Evolutionary conservation across 2,113 vertebrate species (phyloP), one percentile per base, ranked within the genome.

Genomic region (Psammodynastes pulverulentus): DNA sequence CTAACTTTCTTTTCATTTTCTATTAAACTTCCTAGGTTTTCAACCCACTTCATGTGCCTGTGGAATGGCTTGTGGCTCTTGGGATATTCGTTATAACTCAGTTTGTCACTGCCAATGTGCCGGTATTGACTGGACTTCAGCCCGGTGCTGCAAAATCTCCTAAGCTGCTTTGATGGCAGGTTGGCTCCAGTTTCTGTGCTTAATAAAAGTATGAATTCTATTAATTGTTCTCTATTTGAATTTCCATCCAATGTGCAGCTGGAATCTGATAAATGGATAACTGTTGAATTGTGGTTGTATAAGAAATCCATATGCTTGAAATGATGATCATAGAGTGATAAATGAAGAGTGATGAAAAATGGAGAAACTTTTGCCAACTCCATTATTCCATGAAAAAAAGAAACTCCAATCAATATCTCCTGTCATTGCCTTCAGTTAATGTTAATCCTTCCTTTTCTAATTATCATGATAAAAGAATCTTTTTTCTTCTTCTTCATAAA

Each of bases 71-170:
- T 96, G 95, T 10, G 95, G 96, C 17, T 97, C 95, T 0, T 96
- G 96, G 96, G 93, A 96, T 3, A 93, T 95, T 34, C 90, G 92
- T 0, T 8, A 19, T 0, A 62, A 90, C 9, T 72, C 34, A 51
- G 87, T 52, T 0, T 95, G 96, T 45, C 95, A 96, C 88, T 97
- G 95, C 92, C 95, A 95, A 56, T 95, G 95, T 29, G 3, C 12
- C 0, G 8, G 8, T 39, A 94, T 93, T 10, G 94, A 96, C 89
- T 96, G 96, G 96, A 95, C 96, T 0, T 45, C 53, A 0, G 95
- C 93, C 0, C 94, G 88, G 24, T 95, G 96, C 92, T 96, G 96
- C 24, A 72, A 48, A 9, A 0, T 92, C 52, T 53, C 49, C 49
- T 54, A 9, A 34, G 54, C 23, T 21, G 8, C 7, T 24, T 9